A percentile compares a stretch with the other conserved stretches of the same genome.
Evolutionary conservation across 2,113 vertebrate species (phyloP).

Genomic region (Strix uralensis): DNA sequence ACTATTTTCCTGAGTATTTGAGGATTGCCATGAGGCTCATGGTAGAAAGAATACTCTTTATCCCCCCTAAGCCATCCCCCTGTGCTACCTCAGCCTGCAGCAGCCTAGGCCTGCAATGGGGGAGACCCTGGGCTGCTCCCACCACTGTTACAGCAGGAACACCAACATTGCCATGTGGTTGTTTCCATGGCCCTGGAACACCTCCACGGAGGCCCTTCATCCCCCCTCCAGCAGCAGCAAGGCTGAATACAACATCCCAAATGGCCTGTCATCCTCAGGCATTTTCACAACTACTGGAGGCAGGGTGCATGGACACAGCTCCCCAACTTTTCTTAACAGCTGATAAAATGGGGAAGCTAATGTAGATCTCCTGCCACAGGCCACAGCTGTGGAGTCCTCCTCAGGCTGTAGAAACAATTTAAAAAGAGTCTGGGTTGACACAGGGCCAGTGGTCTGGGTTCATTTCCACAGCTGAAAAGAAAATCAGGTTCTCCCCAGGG

Average conservation of each 20-base stretch:
- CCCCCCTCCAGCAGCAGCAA: neutral
- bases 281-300: neutral
- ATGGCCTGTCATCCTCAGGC: neutral
- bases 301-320: neutral
- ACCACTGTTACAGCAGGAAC: neutral
- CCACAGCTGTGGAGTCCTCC: neutral
- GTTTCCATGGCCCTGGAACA: neutral
- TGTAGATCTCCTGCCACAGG: neutral
- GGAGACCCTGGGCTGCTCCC: neutral
- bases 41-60: neutral
- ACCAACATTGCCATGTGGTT: accelerated
- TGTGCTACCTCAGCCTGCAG: neutral
- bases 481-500: neutral
- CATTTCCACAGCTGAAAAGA: neutral
- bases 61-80: neutral
- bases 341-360: neutral
- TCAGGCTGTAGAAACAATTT: neutral
- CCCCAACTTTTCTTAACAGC: slow-evolving; percentile 7
- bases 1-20: neutral
- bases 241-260: neutral
- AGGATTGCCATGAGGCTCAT: neutral
- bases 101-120: accelerated
- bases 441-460: neutral
- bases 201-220: neutral
- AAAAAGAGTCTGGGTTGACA: neutral